Evolutionary conservation across 2,888 invertebrate species (phyloP), one percentile per base, ranked within the genome.

Genomic region (Eupithecia insigniata): DNA sequence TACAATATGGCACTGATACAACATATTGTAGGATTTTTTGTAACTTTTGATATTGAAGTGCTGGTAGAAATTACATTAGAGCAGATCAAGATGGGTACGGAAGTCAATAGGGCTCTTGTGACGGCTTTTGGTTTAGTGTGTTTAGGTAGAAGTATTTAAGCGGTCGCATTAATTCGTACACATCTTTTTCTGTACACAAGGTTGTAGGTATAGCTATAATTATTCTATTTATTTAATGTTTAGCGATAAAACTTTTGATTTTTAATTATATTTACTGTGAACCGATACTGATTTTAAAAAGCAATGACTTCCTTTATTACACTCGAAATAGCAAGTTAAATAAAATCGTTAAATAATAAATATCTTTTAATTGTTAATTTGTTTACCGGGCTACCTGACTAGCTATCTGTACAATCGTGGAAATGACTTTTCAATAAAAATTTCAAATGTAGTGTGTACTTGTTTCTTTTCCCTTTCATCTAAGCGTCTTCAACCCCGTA

Each of bases 31-130:
- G 88, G 85, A 88, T 88, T 89, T 92, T 92, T 93, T 93, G 88
- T 94, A 93, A 91, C 90, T 93, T 93, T 93, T 93, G 91, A 93
- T 93, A 94, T 89, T 87, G 90, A 92, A 92, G 92, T 92, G 91
- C 92, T 92, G 92, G 92, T 92, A 91, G 92, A 89, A 84, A 87
- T 85, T 83, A 85, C 80, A 82, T 84, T 82, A 85, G 83, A 83
- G 78, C 90, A 93, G 93, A 90, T 87, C 84, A 83, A 93, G 92
- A 84, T 89, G 81, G 88, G 91, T 93, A 94, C 93, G 92, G 85
- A 94, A 91, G 94, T 87, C 82, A 43, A 73, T 70, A 66, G 81
- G 79, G 81, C 92, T 92, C 71, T 93, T 93, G 93, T 84, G 87
- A 86, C 85, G 84, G 88, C 82, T 79, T 81, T 76, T 81, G 79